A percentile compares a stretch with the other conserved stretches of the same genome.
Evolutionary conservation across 1,140 invertebrate species (phyloP).

Genomic region (Leptinotarsa defecta): DNA sequence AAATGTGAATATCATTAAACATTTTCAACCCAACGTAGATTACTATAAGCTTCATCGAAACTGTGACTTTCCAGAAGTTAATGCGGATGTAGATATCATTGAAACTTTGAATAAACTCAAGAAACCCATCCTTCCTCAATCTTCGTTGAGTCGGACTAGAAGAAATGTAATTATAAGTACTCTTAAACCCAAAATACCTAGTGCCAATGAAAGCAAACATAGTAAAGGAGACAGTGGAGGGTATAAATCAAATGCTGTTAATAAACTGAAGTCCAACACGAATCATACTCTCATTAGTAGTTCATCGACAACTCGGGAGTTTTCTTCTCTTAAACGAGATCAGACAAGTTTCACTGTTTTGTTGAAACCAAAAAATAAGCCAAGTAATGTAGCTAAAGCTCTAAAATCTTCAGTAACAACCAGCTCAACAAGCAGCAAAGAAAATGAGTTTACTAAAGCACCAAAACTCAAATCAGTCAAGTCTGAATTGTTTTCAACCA

Average conservation of each 20-base stretch:
- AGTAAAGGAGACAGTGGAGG: background rate
- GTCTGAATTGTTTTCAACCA: background rate
- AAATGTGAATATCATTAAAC: slow-evolving; percentile 10
- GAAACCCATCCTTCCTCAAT: too few relatives aligned
- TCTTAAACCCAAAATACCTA: background rate
- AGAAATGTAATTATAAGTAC: background rate
- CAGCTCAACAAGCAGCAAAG: background rate
- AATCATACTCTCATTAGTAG: background rate
- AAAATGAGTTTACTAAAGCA: background rate
- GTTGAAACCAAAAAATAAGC: background rate
- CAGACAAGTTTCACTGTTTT: background rate
- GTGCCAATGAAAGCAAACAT: background rate
- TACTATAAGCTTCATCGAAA: slow-evolving; percentile 11
- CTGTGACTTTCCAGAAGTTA: slow-evolving; percentile 23
- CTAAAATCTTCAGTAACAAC: background rate
- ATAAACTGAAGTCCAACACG: background rate
- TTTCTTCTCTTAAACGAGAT: background rate
- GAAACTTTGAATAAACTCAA: slow-evolving; percentile 4
- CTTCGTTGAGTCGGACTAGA: too few relatives aligned
- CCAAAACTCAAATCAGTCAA: background rate
- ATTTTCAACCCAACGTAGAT: slow-evolving; percentile 13
- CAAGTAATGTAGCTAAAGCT: background rate
- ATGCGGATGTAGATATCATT: background rate
- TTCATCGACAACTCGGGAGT: background rate
- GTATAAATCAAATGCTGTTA: background rate